Percentiles rank a stretch among this genome's conserved stretches.
phyloP scores from a whole-genome alignment of 1,140 invertebrate genomes.

The Drosophila hydei region DNA sequence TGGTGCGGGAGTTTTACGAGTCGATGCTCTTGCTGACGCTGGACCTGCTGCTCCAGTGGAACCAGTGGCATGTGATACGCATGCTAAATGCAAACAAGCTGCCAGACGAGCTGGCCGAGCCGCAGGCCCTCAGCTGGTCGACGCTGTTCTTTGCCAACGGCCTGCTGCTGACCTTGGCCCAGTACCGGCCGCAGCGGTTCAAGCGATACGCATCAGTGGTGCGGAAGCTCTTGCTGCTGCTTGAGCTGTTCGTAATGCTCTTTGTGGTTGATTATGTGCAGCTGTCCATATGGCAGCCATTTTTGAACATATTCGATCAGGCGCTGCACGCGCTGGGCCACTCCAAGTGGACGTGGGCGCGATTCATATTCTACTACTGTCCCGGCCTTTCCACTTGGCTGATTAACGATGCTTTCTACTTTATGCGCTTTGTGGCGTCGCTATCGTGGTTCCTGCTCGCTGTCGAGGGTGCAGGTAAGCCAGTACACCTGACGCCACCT shows the following conservation, averaged over 20 bases:
- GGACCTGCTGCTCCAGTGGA: slow-evolving; percentile 29
- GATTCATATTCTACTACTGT: slow-evolving; percentile 17
- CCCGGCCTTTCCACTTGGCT: slow-evolving; percentile 28
- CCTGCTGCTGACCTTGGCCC: slow-evolving; percentile 21
- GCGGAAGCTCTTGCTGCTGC: slow-evolving; percentile 21
- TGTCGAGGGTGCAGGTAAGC: slow-evolving; percentile 35
- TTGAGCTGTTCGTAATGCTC: slow-evolving; percentile 25
- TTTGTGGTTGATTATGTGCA: slow-evolving; percentile 34
- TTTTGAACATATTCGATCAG: slow-evolving; percentile 29
- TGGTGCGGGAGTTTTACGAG: slow-evolving; percentile 40
- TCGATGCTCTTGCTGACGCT: slow-evolving; percentile 23
- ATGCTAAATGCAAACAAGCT: slow-evolving; percentile 4
- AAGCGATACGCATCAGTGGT: neutral
- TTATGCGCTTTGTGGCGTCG: slow-evolving; percentile 32
- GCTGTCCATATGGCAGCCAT: slow-evolving; percentile 40
- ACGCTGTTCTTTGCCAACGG: slow-evolving; percentile 34
- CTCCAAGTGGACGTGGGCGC: neutral
- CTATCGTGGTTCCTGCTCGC: slow-evolving; percentile 29
- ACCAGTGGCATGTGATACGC: slow-evolving; percentile 27
- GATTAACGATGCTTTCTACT: slow-evolving; percentile 36
- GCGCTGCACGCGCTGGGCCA: slow-evolving; percentile 13
- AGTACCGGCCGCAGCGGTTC: slow-evolving; percentile 19
- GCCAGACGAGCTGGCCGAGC: slow-evolving; percentile 5
- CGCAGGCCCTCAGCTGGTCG: slow-evolving; percentile 21
- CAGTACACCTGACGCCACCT: neutral